Evolutionary conservation across 2,888 invertebrate genomes (phyloP).

Genomic region (Labia minor): DNA sequence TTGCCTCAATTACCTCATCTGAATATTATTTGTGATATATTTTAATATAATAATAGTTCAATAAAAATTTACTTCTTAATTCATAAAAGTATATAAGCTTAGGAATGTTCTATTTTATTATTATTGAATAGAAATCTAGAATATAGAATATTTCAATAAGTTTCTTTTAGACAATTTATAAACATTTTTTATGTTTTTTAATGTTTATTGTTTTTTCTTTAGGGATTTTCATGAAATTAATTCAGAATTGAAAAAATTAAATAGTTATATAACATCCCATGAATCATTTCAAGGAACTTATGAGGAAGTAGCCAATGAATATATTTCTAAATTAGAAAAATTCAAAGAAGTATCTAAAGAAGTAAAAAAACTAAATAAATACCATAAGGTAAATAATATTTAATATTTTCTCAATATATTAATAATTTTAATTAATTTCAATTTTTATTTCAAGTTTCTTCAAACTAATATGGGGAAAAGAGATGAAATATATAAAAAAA

Average conservation of each 20-base stretch:
- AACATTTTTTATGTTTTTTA: slow-evolving; percentile 25
- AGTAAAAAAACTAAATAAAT: background rate
- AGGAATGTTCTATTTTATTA: background rate
- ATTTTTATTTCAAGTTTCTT: slow-evolving; percentile 15
- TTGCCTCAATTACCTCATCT: too few relatives aligned
- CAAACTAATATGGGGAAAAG: background rate
- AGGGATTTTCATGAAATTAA: background rate
- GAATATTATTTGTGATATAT: too few relatives aligned
- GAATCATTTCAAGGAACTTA: background rate
- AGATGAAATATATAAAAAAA: background rate
- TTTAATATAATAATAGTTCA: too few relatives aligned
- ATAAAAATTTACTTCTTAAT: background rate
- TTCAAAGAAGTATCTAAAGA: background rate
- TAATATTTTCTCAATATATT: too few relatives aligned
- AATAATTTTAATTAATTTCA: too few relatives aligned
- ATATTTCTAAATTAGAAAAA: background rate
- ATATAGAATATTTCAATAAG: too few relatives aligned
- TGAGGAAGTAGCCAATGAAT: background rate
- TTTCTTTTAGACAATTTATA: slow-evolving; percentile 28
- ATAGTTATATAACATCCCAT: background rate
- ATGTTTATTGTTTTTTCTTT: background rate
- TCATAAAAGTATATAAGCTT: slow-evolving; percentile 4
- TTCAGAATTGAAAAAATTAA: background rate
- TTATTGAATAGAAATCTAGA: background rate
- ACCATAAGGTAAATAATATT: background rate